These are phyloP conservation scores for Puma concolor DNA, from an alignment of 2,113 vertebrate genomes.

Conservation along the genomic window DNA sequence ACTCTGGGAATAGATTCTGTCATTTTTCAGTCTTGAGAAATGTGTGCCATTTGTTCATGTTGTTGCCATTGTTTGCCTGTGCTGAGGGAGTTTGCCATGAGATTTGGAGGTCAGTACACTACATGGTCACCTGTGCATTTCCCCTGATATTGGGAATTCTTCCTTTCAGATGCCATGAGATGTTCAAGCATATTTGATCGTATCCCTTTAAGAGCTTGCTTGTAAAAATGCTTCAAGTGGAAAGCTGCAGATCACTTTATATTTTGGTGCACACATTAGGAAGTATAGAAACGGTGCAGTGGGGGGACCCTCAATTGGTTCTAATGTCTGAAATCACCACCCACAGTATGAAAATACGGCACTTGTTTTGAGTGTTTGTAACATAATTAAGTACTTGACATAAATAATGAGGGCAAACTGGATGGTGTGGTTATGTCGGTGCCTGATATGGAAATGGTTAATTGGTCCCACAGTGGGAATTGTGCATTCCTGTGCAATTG, in stretches of 20 bases:
- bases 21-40: not conserved
- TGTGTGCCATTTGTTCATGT: not conserved
- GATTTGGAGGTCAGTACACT: not conserved
- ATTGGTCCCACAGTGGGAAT: constrained; percentile 24
- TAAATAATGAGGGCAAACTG: not conserved
- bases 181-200: not conserved
- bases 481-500: accelerated
- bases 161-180: not conserved
- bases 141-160: not conserved
- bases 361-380: not conserved
- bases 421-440: not conserved
- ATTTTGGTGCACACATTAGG: not conserved
- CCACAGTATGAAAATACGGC: not conserved
- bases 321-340: not conserved
- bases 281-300: not conserved
- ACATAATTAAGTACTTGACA: constrained; percentile 22
- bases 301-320: not conserved
- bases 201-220: not conserved
- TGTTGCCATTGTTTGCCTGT: not conserved
- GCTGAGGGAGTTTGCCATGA: not conserved
- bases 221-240: not conserved
- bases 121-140: not conserved
- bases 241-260: not conserved
- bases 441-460: constrained; percentile 23
- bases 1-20: not conserved